Percentiles rank a stretch among this genome's conserved stretches.
These are phyloP conservation scores for Lepidocolaptes lacrymiger DNA, from an alignment of 2,797 vertebrate genomes.

Conservation along the genomic window DNA sequence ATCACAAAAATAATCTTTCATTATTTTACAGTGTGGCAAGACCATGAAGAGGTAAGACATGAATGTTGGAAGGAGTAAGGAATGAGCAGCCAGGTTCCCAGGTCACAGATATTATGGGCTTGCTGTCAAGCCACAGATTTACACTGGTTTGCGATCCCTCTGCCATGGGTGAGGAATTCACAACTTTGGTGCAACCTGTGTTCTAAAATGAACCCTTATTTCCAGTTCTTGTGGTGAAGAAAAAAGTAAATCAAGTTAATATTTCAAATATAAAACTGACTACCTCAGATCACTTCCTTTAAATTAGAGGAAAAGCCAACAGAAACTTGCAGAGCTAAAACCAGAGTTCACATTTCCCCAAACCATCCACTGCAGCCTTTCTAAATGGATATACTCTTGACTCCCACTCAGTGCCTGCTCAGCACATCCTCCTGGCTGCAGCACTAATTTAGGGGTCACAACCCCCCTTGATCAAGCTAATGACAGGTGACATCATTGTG, in stretches of 20 bases:
- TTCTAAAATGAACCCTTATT: neutral
- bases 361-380: neutral
- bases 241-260: neutral
- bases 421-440: neutral
- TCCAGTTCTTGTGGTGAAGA: neutral
- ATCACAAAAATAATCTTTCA: fast-evolving
- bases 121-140: neutral
- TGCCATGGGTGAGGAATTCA: neutral
- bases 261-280: neutral
- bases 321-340: neutral
- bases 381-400: neutral
- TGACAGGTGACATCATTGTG: neutral
- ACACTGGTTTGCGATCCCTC: neutral
- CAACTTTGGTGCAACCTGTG: neutral
- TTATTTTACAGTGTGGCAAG: neutral
- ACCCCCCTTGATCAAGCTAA: neutral
- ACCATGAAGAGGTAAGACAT: neutral
- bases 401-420: neutral
- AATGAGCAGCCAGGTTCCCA: neutral
- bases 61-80: neutral
- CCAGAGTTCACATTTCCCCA: neutral
- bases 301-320: neutral
- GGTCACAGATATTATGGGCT: neutral
- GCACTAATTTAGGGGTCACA: neutral
- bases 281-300: neutral